Conservation (phyloP, 2,113 vertebrate genomes). For the Pangasianodon gigas region DNA sequence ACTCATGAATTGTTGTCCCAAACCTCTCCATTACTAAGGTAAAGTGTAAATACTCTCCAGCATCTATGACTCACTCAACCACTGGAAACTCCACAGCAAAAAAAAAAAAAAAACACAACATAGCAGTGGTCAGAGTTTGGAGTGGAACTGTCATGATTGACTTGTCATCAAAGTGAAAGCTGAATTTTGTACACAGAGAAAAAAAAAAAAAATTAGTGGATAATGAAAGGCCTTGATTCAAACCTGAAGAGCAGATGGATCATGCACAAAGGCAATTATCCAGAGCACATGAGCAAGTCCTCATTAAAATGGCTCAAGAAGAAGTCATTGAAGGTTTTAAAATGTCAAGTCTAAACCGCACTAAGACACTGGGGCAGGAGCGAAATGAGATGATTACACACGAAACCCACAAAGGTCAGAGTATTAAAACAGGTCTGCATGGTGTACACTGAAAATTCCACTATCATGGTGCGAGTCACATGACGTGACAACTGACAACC, state of each 20-base stretch:
- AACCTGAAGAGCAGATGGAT: background rate
- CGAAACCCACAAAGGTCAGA: constrained; percentile 26
- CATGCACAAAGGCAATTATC: background rate
- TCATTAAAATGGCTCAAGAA: constrained; percentile 26
- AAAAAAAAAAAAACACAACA: background rate
- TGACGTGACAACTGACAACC: background rate
- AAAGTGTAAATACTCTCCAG: background rate
- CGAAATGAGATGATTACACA: constrained; percentile 8
- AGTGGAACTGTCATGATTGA: background rate
- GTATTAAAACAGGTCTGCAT: constrained; percentile 19
- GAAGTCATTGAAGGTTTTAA: constrained; percentile 16
- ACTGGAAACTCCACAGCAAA: background rate
- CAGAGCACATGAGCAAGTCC: constrained; percentile 16
- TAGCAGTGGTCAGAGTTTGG: background rate
- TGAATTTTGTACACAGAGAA: background rate
- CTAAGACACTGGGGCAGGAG: background rate
- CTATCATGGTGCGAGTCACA: background rate
- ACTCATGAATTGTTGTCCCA: background rate
- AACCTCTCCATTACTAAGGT: background rate
- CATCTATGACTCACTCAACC: background rate
- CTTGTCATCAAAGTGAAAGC: background rate
- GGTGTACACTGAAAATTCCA: background rate
- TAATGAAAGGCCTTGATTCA: background rate
- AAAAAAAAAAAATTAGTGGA: background rate
- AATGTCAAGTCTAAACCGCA: constrained; percentile 37